phyloP scores from a whole-genome alignment of 2,113 vertebrate species.

The Symphodus melops region DNA sequence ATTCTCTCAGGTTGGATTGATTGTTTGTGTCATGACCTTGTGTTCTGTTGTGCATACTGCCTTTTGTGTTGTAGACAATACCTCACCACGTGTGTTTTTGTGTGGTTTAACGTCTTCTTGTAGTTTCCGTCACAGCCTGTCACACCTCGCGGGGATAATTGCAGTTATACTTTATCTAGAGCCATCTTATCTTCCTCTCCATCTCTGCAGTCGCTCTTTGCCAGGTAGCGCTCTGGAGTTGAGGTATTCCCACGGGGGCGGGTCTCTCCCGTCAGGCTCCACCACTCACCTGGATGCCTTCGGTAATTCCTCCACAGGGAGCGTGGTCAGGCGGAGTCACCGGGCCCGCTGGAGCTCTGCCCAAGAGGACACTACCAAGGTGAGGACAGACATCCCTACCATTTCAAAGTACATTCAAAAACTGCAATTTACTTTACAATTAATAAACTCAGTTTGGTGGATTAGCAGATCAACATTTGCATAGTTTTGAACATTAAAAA shows the following conservation, averaged over 20 bases:
- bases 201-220: constrained; percentile 84
- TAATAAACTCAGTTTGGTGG: too few relatives aligned
- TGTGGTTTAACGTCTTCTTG: neutral
- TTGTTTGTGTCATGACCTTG: neutral
- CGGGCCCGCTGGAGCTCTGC: constrained; percentile 88
- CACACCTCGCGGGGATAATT: neutral
- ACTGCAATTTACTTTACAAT: too few relatives aligned
- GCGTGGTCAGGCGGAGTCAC: constrained; percentile 83
- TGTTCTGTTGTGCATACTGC: neutral
- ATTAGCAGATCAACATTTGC: too few relatives aligned
- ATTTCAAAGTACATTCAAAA: too few relatives aligned
- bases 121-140: neutral
- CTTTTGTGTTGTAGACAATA: neutral
- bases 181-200: neutral
- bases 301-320: constrained; percentile 80
- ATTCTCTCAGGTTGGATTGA: neutral
- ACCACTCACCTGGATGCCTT: constrained; percentile 88
- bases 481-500: too few relatives aligned
- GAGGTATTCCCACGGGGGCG: constrained; percentile 88
- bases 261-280: constrained; percentile 85
- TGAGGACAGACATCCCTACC: constrained; percentile 50
- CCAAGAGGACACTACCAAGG: constrained; percentile 89
- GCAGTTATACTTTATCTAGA: neutral
- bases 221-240: constrained; percentile 92
- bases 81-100: neutral